Base-by-base conservation (phyloP, 2,113 vertebrate species). In the Plotosus lineatus region DNA sequence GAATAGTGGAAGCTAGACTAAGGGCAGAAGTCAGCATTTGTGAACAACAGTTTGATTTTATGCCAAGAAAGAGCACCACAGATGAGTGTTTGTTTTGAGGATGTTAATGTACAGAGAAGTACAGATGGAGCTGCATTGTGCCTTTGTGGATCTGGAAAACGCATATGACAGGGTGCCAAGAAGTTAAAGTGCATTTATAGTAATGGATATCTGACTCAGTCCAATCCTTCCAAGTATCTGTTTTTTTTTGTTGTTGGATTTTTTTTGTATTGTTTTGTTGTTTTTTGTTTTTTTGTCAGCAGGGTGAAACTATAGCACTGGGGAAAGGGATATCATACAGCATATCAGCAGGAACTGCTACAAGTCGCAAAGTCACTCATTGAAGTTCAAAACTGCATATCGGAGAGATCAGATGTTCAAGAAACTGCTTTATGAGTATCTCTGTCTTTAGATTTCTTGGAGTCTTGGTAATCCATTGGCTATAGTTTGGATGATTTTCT, bases 191-290 rank as follows among this genome's bases (percentile, higher is more conserved):
- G 51, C 28, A 33, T 60, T n/a, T 65, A 58, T 40, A 71, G 61
- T 82, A 82, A 77, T 82, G 53, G 74, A 77, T 71, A 40, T 71
- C 50, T 68, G 21, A 60, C 55, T 48, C 40, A 44, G 19, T 42
- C 51, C 46, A 72, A 31, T 0, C 8, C 10, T 17, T 51, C 46
- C 28, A 72, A 48, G 66, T 69, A 72, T 79, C 55, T 72, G 51
- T 79, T 79, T 55, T 26, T 79, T 72, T 31, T 55, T 81, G 71
- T 75, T n/a, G n/a, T n/a, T n/a, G n/a, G n/a, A n/a, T n/a, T n/a
- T n/a, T n/a, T n/a, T n/a, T n/a, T n/a, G n/a, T n/a, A n/a, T n/a
- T n/a, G n/a, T n/a, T n/a, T n/a, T n/a, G n/a, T n/a, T n/a, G n/a
- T n/a, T n/a, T n/a, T n/a, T n/a, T n/a, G n/a, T n/a, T n/a, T n/a